These are phyloP conservation scores for Junonia oenone DNA, from an alignment of 2,888 invertebrate genomes.

Conservation along the genomic window DNA sequence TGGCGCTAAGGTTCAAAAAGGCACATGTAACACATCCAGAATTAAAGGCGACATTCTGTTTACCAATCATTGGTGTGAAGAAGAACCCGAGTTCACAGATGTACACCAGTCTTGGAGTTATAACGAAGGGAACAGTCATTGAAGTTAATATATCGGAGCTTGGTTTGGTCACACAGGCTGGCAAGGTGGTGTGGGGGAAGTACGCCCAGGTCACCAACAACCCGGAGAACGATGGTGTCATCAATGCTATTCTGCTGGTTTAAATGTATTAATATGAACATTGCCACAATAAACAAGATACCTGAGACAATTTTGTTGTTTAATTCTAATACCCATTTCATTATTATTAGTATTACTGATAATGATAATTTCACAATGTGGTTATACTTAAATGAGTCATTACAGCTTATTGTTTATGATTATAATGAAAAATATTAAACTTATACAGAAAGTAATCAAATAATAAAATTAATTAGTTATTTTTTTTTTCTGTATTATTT, in stretches of 20 bases:
- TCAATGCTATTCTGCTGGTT: conserved; percentile 98
- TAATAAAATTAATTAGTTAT: no score
- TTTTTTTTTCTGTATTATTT: no score
- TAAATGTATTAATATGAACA: conserved; percentile 65
- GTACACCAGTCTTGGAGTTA: conserved; percentile 98
- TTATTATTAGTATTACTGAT: neutral
- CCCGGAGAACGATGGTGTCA: conserved; percentile 99
- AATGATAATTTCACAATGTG: no score
- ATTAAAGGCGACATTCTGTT: conserved; percentile 96
- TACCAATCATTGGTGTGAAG: conserved; percentile 99
- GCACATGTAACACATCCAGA: conserved; percentile 99
- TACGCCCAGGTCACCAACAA: conserved; percentile 99
- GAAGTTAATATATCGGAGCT: conserved; percentile 99
- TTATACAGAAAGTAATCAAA: neutral
- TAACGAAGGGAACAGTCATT: conserved; percentile 98
- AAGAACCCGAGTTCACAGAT: conserved; percentile 98
- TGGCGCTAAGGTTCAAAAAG: conserved; percentile 97
- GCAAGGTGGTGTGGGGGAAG: conserved; percentile 99
- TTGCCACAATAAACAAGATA: conserved; percentile 29
- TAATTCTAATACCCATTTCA: conserved; percentile 8
- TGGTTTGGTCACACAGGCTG: conserved; percentile 98
- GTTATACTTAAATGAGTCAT: no score
- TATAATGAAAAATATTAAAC: neutral
- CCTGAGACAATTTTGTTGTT: conserved; percentile 14
- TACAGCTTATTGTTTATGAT: no score